Evolutionary conservation across 92 coral and sea anemone genomes (phyloP).

Genomic region (Palythoa caribaeorum): DNA sequence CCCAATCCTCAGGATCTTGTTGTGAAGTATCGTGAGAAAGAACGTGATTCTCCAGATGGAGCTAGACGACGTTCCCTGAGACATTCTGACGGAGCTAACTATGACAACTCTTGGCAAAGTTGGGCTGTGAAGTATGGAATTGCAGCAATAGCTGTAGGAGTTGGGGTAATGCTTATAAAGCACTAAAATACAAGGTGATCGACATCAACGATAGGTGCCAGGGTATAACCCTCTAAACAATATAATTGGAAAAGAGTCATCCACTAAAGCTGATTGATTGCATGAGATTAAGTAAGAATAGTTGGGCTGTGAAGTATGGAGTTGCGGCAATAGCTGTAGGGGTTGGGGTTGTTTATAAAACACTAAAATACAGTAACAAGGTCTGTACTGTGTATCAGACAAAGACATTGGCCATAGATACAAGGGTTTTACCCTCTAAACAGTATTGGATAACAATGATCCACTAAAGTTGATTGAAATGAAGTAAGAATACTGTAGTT

Average conservation of each 20-base stretch:
- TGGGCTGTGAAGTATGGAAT: slow-evolving; percentile 87
- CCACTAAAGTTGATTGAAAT: no score
- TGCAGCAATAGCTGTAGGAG: slow-evolving; percentile 93
- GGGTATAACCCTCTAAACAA: not conserved
- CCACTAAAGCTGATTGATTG: no score
- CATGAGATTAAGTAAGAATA: not conserved
- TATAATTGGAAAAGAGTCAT: not conserved
- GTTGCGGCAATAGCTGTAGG: slow-evolving; percentile 95
- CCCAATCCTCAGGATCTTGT: slow-evolving; percentile 73
- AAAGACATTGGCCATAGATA: not conserved
- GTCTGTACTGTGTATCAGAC: no score
- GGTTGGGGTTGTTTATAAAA: slow-evolving; percentile 59
- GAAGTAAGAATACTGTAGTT: not conserved
- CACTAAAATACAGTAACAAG: not conserved
- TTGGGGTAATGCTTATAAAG: slow-evolving; percentile 67
- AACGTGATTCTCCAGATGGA: slow-evolving; percentile 60
- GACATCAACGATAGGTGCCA: not conserved
- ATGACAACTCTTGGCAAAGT: slow-evolving; percentile 69
- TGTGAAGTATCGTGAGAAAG: slow-evolving; percentile 75
- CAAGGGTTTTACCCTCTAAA: not conserved
- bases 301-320: slow-evolving; percentile 81
- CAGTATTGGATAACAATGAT: not conserved
- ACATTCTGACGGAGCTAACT: slow-evolving; percentile 56
- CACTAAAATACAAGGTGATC: not conserved
- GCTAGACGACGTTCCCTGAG: slow-evolving; percentile 51